Evolutionary conservation across 1,140 invertebrate genomes (phyloP), one percentile per base, ranked within the genome.

Genomic region (Aphelinus certus): DNA sequence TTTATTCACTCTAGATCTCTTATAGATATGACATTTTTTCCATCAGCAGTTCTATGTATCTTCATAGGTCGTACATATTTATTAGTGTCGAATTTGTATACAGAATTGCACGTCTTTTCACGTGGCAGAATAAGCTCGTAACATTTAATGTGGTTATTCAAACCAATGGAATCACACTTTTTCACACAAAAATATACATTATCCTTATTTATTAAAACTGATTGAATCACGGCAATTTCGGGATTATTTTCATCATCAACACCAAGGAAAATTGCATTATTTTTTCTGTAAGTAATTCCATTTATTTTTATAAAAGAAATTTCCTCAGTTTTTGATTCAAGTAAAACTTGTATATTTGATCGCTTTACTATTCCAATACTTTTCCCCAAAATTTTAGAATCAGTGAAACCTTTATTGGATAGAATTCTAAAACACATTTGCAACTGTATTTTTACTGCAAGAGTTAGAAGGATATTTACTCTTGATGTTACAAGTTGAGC

Each of bases 361-460:
- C 26, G 10, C 26, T 58, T 9, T 58, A 1, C 1, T 3, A 45
- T 61, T 61, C 45, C n/a, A 26, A 3, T 45, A 61, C 42, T 43
- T 61, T 61, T 45, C 2, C 42, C 42, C 2, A 61, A 6, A 45
- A 4, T 61, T 43, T 42, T 61, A 45, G 26, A 26, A 26, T 26
- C 26, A 26, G 26, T 26, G 26, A 61, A 61, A 42, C 43, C 58
- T 43, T 61, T 61, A 45, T 9, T 3, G n/a, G 26, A 4, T 6
- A 61, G 45, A 45, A 61, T 43, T 61, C 43, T 61, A 61, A 4
- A 61, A 42, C 26, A 26, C 45, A 61, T 6, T 4, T 67, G 46
- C 10, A 77, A 63, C 26, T 77, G 76, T 42, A 61, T 10, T 46
- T 77, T 77, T 55, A 68, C 7, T n/a, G 62, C 48, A 7, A 75